A percentile compares a stretch with the other conserved stretches of the same genome.
These are phyloP conservation scores for Fistularia commersonii DNA, from an alignment of 2,797 vertebrate genomes.

Conservation along the genomic window DNA sequence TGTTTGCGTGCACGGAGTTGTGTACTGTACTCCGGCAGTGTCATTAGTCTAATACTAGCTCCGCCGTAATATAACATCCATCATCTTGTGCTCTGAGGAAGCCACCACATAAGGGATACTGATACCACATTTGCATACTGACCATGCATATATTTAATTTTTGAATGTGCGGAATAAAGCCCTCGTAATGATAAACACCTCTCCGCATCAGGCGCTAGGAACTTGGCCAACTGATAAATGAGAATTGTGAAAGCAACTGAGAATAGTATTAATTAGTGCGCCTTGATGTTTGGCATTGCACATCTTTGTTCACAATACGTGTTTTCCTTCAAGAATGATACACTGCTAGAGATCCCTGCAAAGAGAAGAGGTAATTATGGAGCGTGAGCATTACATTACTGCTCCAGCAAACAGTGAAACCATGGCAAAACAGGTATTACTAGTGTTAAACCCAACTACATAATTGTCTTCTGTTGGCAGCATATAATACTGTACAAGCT, in stretches of 20 bases:
- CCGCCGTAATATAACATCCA: slow-evolving; percentile 65
- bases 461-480: slow-evolving; percentile 45
- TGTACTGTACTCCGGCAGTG: slow-evolving; percentile 59
- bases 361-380: neutral
- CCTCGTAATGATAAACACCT: slow-evolving; percentile 18
- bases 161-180: slow-evolving; percentile 33
- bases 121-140: slow-evolving; percentile 57
- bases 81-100: slow-evolving; percentile 61
- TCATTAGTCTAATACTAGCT: slow-evolving; percentile 66
- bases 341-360: neutral
- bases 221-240: slow-evolving; percentile 25
- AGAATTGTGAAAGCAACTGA: slow-evolving; percentile 3
- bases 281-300: slow-evolving; percentile 20
- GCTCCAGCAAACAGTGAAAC: slow-evolving; percentile 24
- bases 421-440: slow-evolving; percentile 31
- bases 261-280: slow-evolving; percentile 20
- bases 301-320: slow-evolving; percentile 14
- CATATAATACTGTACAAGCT: slow-evolving; percentile 14
- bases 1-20: slow-evolving; percentile 43
- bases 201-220: slow-evolving; percentile 13
- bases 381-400: too few species aligned
- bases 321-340: slow-evolving; percentile 7
- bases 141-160: slow-evolving; percentile 47
- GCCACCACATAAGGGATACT: slow-evolving; percentile 46
- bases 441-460: slow-evolving; percentile 25